These are phyloP conservation scores for Ptychadena robeensis DNA, from an alignment of 2,797 vertebrate species.

Conservation along the genomic window DNA sequence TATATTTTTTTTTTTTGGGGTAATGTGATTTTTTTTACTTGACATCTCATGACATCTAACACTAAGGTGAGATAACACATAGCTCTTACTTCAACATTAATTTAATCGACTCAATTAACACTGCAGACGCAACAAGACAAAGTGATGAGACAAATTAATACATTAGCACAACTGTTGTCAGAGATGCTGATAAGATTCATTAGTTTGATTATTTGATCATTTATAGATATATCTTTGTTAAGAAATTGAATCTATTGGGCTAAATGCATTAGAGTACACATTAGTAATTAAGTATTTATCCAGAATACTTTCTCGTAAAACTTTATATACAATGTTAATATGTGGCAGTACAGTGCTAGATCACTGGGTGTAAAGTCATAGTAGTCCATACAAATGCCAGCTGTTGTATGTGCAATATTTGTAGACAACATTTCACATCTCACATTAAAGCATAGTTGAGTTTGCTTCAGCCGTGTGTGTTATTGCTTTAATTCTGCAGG, in stretches of 20 bases:
- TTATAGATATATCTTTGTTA: too few species aligned
- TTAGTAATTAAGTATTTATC: too few species aligned
- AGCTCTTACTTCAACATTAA: constrained; percentile 5
- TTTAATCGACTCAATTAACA: constrained; percentile 18
- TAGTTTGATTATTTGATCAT: too few species aligned
- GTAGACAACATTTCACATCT: too few species aligned
- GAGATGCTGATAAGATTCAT: not conserved
- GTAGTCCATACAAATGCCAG: not conserved
- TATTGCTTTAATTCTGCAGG: too few species aligned
- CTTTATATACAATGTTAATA: not conserved
- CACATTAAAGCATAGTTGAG: too few species aligned
- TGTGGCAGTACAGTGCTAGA: too few species aligned
- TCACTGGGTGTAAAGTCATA: too few species aligned
- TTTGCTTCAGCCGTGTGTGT: too few species aligned
- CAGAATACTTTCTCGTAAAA: not conserved
- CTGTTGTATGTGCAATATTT: too few species aligned
- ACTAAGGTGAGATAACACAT: constrained; percentile 28
- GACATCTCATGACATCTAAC: not conserved
- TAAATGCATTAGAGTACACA: too few species aligned
- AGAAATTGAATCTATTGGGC: too few species aligned
- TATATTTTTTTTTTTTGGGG: not conserved
- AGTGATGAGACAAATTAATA: not conserved
- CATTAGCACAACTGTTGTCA: constrained; percentile 7
- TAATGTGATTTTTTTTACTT: not conserved
- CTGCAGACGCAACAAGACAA: constrained; percentile 1